Evolutionary conservation across 2,113 vertebrate species (phyloP).

Genomic region (Stegastes partitus): DNA sequence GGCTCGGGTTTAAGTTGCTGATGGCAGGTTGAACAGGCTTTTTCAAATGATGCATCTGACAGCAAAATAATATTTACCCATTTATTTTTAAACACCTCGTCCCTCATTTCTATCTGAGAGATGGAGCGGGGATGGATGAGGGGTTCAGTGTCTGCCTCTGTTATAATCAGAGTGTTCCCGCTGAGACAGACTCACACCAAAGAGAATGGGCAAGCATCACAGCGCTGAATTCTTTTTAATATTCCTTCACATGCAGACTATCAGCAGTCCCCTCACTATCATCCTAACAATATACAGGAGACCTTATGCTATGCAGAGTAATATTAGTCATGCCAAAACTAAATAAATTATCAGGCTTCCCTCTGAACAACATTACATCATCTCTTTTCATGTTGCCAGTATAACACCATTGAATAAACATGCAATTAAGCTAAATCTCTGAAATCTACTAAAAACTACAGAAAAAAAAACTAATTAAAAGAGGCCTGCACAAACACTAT

Average conservation of each 20-base stretch:
- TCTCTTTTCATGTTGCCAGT: not conserved
- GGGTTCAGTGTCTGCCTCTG: constrained; percentile 29
- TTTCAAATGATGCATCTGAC: constrained; percentile 46
- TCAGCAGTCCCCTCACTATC: constrained; percentile 4
- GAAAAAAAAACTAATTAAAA: not conserved
- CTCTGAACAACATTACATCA: not conserved
- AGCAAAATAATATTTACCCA: constrained; percentile 55
- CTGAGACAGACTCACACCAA: constrained; percentile 36
- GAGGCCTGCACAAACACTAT: not conserved
- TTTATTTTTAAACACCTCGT: constrained; percentile 57
- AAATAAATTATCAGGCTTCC: not conserved
- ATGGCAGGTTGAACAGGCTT: constrained; percentile 20
- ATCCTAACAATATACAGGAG: constrained; percentile 1
- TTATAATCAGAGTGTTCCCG: constrained; percentile 45
- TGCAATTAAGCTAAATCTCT: not conserved
- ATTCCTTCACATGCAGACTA: constrained; percentile 34
- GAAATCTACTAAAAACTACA: not conserved
- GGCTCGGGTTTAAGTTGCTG: constrained; percentile 12
- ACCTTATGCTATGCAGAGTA: not conserved
- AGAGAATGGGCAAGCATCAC: constrained; percentile 42
- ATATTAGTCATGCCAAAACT: not conserved
- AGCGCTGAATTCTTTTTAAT: constrained; percentile 15
- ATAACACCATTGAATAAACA: not conserved
- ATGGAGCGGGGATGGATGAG: constrained; percentile 1
- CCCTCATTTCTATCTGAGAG: constrained; percentile 24